Evolutionary conservation across 1,140 invertebrate genomes (phyloP).

Genomic region (Zaprionus taronus): DNA sequence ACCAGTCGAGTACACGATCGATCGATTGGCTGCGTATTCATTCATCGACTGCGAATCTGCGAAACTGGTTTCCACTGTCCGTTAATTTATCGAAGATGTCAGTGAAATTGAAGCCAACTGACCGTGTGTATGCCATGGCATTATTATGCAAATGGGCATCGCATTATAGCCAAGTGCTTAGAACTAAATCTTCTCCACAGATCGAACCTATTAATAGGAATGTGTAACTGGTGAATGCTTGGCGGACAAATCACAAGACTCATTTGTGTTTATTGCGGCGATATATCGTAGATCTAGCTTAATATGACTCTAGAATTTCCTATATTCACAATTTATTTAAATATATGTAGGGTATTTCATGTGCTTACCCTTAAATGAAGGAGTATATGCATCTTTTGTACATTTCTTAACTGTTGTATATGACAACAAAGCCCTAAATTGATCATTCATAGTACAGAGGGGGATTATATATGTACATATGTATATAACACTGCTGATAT

Average conservation of each 20-base stretch:
- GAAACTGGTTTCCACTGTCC: conserved; percentile 54
- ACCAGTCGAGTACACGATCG: conserved; percentile 3
- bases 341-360: neutral
- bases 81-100: conserved; percentile 59
- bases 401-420: too few relatives aligned
- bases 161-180: conserved; percentile 24
- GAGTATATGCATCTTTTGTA: too few relatives aligned
- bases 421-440: neutral
- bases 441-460: neutral
- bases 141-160: conserved; percentile 45
- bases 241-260: neutral
- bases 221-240: neutral
- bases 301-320: neutral
- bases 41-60: conserved; percentile 24
- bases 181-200: conserved; percentile 11
- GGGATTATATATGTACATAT: neutral
- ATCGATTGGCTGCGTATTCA: conserved; percentile 23
- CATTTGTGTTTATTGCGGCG: neutral
- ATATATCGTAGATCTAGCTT: neutral
- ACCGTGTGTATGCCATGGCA: conserved; percentile 28
- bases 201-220: conserved; percentile 4
- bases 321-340: neutral
- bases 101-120: conserved; percentile 29
- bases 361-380: neutral
- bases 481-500: neutral